Percentiles rank a stretch among this genome's conserved stretches.
phyloP scores from a whole-genome alignment of 2,113 vertebrate species.

The Pseudopipra pipra region DNA sequence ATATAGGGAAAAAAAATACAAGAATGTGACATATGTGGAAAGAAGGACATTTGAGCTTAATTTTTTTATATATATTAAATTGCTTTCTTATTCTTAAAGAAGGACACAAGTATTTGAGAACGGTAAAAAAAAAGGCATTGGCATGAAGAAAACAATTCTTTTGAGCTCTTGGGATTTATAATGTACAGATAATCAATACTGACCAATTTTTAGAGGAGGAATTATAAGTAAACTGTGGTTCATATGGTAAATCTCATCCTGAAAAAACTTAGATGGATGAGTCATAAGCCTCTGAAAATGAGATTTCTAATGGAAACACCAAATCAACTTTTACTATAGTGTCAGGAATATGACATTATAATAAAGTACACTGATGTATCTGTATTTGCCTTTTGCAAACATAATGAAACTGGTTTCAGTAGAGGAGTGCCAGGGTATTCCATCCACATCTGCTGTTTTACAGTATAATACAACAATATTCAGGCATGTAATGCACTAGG shows the following conservation, averaged over 20 bases:
- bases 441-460: neutral
- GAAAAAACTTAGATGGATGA: conserved; percentile 21
- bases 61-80: neutral
- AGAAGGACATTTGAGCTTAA: neutral
- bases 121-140: neutral
- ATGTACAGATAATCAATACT: neutral
- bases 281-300: conserved; percentile 48
- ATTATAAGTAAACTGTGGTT: neutral
- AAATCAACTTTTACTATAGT: conserved; percentile 50
- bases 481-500: neutral
- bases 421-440: neutral
- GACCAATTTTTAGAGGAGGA: neutral
- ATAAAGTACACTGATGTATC: conserved; percentile 11
- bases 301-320: conserved; percentile 51
- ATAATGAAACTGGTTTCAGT: conserved; percentile 19
- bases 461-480: neutral
- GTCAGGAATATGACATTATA: conserved; percentile 46
- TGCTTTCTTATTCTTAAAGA: neutral
- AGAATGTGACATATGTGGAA: neutral
- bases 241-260: conserved; percentile 7
- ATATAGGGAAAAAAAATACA: accelerated
- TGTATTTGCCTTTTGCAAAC: conserved; percentile 45
- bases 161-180: neutral
- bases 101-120: neutral
- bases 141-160: neutral